Evolutionary conservation across 2,113 vertebrate species (phyloP), one percentile per base, ranked within the genome.

Genomic region (Pterophyllum scalare): DNA sequence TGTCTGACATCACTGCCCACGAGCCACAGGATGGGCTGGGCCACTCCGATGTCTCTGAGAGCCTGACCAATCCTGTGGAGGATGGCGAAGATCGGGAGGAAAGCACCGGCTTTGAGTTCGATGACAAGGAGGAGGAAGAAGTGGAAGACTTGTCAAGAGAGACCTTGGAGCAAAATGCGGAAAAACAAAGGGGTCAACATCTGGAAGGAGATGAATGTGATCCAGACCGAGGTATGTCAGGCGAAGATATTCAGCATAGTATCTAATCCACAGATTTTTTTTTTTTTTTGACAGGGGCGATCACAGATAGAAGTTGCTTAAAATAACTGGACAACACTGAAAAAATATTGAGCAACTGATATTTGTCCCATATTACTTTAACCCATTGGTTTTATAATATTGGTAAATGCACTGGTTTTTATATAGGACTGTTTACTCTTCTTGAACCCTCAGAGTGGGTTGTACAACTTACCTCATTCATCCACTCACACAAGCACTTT

Each of bases 1-100:
- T 95, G 38, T 87, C 95, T 14, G 95, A 94, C 88, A 91, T 96
- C 79, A 91, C 92, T 4, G 85, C 78, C 46, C 93, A 94, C 5
- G 92, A 92, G 56, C 89, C 93, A 0, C 94, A 88, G 75, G 93
- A 94, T 17, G 93, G 93, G 81, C 80, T 95, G 77, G 91, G 85
- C 17, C 92, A 93, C 81, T 85, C 92, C 0, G 93, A 95, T 17
- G 91, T 95, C 52, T 80, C 93, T 0, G 89, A 89, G 26, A 91
- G 91, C 75, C 80, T 94, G 46, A 83, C 90, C 57, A 92, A 87
- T 82, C 90, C 93, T 0, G 93, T 86, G 6, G 92, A 92, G 14
- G 87, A 91, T 1, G 88, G 52, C 57, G 88, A 67, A 2, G 86
- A 74, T 1, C 89, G 13, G 89, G 91, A 86, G 56, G 83, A 59